phyloP scores from a whole-genome alignment of 2,888 invertebrate species.

The Lepidochitona cinerea region DNA sequence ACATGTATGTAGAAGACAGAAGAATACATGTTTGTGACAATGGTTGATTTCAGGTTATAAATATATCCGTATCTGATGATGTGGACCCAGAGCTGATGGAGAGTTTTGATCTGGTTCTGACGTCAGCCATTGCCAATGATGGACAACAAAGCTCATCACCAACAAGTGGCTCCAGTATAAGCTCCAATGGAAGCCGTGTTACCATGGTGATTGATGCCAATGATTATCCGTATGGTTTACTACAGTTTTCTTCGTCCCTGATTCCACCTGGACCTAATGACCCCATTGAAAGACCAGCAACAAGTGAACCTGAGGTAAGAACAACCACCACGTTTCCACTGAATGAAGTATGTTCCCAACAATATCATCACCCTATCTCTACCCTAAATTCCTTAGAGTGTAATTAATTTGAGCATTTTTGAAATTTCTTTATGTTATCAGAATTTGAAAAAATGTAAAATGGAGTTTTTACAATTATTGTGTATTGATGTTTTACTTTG shows the following conservation, averaged over 20 bases:
- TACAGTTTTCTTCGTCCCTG: constrained; percentile 57
- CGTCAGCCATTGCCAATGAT: constrained; percentile 48
- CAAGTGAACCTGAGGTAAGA: constrained; percentile 39
- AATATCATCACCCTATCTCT: no score
- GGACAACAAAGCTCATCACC: constrained; percentile 59
- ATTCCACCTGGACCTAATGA: constrained; percentile 42
- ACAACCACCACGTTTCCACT: no score
- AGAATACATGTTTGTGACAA: no score
- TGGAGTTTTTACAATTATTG: no score
- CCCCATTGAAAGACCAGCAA: constrained; percentile 46
- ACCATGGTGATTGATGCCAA: constrained; percentile 54
- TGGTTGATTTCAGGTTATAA: constrained; percentile 9
- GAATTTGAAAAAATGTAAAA: no score
- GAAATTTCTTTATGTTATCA: no score
- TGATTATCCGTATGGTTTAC: constrained; percentile 64
- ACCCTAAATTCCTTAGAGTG: no score
- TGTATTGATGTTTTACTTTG: no score
- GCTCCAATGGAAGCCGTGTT: constrained; percentile 31
- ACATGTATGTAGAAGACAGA: no score
- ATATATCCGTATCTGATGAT: constrained; percentile 53
- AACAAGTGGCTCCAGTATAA: constrained; percentile 66
- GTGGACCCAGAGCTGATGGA: constrained; percentile 62
- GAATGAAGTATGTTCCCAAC: no score
- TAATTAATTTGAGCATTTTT: no score
- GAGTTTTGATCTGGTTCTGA: constrained; percentile 60